Evolutionary conservation across 2,888 invertebrate species (phyloP).

Genomic region (Caenorhabditis auriculariae): DNA sequence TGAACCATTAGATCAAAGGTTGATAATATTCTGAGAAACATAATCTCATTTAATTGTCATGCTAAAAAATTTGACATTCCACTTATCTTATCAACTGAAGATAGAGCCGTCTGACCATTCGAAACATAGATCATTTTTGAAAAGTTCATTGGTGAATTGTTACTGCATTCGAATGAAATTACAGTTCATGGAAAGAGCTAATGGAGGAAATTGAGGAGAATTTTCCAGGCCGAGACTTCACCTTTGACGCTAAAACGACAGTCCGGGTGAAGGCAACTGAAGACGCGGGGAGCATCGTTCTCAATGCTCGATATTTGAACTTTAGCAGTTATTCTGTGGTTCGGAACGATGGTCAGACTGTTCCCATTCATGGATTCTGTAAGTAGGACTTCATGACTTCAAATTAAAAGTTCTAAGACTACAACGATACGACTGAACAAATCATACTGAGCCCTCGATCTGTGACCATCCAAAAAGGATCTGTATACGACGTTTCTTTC

Average conservation of each 20-base stretch:
- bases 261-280: conserved; percentile 18
- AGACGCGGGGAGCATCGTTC: conserved; percentile 13
- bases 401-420: background rate
- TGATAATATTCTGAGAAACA: too few species aligned
- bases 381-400: background rate
- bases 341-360: conserved; percentile 6
- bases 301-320: conserved; percentile 23
- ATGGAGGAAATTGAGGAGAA: too few species aligned
- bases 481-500: conserved; percentile 22
- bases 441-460: conserved; percentile 23
- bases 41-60: too few species aligned
- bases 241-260: conserved; percentile 31
- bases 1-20: too few species aligned
- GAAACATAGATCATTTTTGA: too few species aligned
- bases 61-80: too few species aligned
- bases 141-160: too few species aligned
- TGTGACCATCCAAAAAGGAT: conserved; percentile 10
- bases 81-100: too few species aligned
- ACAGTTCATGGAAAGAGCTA: too few species aligned
- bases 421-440: conserved; percentile 1
- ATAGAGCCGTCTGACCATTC: too few species aligned
- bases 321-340: conserved; percentile 8
- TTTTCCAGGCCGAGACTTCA: conserved; percentile 33
- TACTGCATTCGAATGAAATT: too few species aligned
- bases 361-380: conserved; percentile 19